Conservation (phyloP, 2,113 vertebrate species). For the Mesocricetus auratus region DNA sequence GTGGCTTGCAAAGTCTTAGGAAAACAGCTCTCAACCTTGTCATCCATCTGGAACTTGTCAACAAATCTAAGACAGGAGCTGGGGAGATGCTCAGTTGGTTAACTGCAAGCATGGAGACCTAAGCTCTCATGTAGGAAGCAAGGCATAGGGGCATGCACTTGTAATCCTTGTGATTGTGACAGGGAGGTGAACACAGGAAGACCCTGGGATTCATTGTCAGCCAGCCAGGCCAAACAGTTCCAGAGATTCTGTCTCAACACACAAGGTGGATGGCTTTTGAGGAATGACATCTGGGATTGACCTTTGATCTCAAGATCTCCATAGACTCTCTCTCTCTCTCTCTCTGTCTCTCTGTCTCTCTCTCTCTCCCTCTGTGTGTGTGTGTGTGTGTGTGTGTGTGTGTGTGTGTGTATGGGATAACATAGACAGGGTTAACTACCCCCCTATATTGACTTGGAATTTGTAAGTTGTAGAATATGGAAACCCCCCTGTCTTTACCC, state of each 20-base stretch:
- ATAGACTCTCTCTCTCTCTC: no score
- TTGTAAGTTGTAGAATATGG: constrained; percentile 2
- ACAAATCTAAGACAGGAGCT: background rate
- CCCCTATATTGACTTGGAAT: background rate
- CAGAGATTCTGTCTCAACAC: background rate
- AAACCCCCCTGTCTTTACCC: background rate
- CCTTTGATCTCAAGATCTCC: background rate
- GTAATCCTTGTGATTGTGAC: background rate
- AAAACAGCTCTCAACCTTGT: constrained; percentile 1
- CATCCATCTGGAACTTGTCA: background rate
- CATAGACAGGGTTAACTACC: background rate
- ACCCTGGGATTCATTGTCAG: background rate
- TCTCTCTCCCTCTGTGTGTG: no score
- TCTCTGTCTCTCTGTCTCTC: no score
- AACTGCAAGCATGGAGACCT: background rate
- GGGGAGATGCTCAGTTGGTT: no score
- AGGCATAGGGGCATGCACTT: no score
- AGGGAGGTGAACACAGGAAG: background rate
- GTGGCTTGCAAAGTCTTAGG: constrained; percentile 8
- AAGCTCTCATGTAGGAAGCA: background rate
- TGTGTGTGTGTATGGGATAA: background rate
- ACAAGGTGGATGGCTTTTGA: background rate
- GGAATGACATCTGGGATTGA: background rate
- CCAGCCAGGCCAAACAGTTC: background rate
- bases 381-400: no score